Evolutionary conservation across 2,113 vertebrate genomes (phyloP).

Genomic region (Macaca nemestrina): DNA sequence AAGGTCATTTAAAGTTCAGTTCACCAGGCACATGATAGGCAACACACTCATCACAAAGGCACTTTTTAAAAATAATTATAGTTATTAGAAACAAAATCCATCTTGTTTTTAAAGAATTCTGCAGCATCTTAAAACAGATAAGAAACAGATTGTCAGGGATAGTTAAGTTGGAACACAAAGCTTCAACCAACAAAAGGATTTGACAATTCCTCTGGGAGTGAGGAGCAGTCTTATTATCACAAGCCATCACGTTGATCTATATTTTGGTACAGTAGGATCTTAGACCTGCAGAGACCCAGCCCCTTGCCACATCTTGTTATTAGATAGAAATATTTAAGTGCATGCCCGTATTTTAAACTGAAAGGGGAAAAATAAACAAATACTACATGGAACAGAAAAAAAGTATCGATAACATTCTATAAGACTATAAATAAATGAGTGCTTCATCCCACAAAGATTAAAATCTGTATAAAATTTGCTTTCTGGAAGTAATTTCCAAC

Average conservation of each 20-base stretch:
- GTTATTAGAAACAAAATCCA: slow-evolving; percentile 43
- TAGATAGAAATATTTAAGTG: slow-evolving; percentile 23
- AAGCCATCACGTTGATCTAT: not conserved
- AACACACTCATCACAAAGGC: slow-evolving; percentile 17
- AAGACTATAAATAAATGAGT: not conserved
- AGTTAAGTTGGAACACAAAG: slow-evolving; percentile 42
- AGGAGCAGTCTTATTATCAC: not conserved
- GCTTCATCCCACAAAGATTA: not conserved
- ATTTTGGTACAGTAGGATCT: not conserved
- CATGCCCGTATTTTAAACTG: not conserved
- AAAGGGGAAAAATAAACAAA: not conserved
- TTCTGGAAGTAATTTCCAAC: slow-evolving; percentile 1
- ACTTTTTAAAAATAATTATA: slow-evolving; percentile 41
- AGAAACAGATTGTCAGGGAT: not conserved
- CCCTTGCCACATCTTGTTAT: not conserved
- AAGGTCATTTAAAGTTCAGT: slow-evolving; percentile 51
- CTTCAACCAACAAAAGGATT: slow-evolving; percentile 6
- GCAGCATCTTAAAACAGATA: slow-evolving; percentile 6
- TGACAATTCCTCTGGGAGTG: not conserved
- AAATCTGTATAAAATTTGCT: not conserved
- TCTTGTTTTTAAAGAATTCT: slow-evolving; percentile 47
- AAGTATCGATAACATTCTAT: not conserved
- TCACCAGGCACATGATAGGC: not conserved
- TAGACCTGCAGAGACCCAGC: not conserved
- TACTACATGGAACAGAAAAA: not conserved